Evolutionary conservation across 2,888 invertebrate genomes (phyloP).

Genomic region (Diloba caeruleocephala): DNA sequence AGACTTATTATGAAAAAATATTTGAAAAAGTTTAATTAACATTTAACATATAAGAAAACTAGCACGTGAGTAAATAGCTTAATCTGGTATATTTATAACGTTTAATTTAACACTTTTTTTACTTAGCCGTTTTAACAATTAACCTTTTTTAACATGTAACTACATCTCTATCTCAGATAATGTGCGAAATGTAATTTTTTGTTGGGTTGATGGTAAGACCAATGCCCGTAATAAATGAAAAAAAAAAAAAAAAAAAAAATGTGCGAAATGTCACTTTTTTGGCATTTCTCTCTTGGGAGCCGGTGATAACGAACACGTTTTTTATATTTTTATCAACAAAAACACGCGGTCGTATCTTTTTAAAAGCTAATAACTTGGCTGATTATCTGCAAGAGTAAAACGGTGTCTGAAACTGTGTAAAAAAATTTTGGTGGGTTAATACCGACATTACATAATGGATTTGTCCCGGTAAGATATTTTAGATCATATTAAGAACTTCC

Average conservation of each 20-base stretch:
- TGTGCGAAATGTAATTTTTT: no score
- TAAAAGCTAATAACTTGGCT: constrained; percentile 20
- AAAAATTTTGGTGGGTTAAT: constrained; percentile 32
- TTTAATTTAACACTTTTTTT: no score
- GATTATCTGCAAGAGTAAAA: constrained; percentile 13
- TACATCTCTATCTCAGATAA: no score
- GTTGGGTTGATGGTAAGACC: no score
- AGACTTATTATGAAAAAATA: no score
- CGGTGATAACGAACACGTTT: constrained; percentile 47
- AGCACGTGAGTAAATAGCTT: no score
- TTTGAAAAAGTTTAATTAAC: no score
- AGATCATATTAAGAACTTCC: constrained; percentile 59
- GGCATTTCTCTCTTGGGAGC: constrained; percentile 26
- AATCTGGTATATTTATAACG: no score
- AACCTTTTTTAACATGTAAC: no score
- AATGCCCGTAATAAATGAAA: no score
- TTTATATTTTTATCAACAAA: constrained; percentile 57
- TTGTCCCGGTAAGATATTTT: constrained; percentile 69
- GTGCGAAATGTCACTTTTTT: constrained; percentile 23
- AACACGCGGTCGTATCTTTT: constrained; percentile 73
- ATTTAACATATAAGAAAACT: no score
- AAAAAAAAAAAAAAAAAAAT: constrained; percentile 3
- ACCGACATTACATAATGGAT: constrained; percentile 81
- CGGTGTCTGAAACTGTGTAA: constrained; percentile 7
- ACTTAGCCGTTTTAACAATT: no score